phyloP scores from a whole-genome alignment of 2,888 invertebrate species.

The Periphyllus acericola region DNA sequence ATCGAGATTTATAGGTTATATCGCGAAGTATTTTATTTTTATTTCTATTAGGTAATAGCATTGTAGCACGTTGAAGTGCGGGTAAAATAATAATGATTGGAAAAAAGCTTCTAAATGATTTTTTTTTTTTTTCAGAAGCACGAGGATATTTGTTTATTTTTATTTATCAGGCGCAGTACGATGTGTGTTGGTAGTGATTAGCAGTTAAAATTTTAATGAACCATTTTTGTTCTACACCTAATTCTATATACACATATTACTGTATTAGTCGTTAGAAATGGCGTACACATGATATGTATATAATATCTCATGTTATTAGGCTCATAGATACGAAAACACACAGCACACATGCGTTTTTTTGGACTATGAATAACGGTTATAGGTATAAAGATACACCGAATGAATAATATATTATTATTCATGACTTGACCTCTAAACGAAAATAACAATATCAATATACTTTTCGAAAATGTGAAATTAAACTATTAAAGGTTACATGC shows the following conservation, averaged over 20 bases:
- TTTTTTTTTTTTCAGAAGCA: too few relatives aligned
- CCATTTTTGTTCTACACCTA: slow-evolving; percentile 14
- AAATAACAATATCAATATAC: slow-evolving; percentile 26
- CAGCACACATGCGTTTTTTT: not conserved
- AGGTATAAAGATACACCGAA: slow-evolving; percentile 31
- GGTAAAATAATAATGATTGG: not conserved
- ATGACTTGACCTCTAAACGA: slow-evolving; percentile 36
- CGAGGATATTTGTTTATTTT: too few relatives aligned
- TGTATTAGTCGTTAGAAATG: slow-evolving; percentile 2
- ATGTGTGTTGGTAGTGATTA: too few relatives aligned
- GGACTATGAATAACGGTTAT: slow-evolving; percentile 48
- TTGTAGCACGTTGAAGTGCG: not conserved
- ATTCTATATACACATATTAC: not conserved
- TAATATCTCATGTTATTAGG: not conserved
- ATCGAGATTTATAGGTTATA: not conserved
- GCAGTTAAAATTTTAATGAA: slow-evolving; percentile 17
- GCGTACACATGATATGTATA: not conserved
- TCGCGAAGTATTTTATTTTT: not conserved
- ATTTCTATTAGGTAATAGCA: not conserved
- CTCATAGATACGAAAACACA: not conserved
- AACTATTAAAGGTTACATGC: slow-evolving; percentile 27
- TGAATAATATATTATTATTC: slow-evolving; percentile 46
- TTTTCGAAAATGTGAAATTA: not conserved
- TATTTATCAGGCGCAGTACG: too few relatives aligned
- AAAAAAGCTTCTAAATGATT: too few relatives aligned